Evolutionary conservation across 1,140 invertebrate species (phyloP).

Genomic region (Leptinotarsa defecta): DNA sequence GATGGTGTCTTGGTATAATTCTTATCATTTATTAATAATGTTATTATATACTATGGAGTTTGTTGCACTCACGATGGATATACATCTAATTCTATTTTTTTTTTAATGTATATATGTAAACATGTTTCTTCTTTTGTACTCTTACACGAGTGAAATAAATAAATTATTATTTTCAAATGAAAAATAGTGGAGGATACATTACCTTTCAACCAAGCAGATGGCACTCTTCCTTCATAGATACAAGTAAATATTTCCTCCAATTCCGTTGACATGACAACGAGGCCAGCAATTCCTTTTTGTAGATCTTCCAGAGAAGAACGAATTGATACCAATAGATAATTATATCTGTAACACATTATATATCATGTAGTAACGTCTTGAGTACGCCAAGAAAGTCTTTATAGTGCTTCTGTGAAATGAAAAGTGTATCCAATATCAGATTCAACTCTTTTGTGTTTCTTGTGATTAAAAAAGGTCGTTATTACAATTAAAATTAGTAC

Average conservation of each 20-base stretch:
- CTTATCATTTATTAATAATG: too few relatives aligned
- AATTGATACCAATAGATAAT: conserved; percentile 63
- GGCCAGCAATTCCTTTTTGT: conserved; percentile 77
- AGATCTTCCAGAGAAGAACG: conserved; percentile 66
- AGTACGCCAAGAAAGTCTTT: too few relatives aligned
- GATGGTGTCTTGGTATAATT: too few relatives aligned
- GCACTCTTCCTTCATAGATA: conserved; percentile 79
- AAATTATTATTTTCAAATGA: neutral
- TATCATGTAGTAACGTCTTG: neutral
- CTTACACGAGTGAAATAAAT: too few relatives aligned
- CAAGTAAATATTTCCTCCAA: conserved; percentile 80
- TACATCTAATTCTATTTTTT: neutral
- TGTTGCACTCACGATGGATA: too few relatives aligned
- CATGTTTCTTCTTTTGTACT: neutral
- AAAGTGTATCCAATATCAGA: too few relatives aligned
- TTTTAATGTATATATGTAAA: neutral
- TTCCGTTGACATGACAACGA: conserved; percentile 82
- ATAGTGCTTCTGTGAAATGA: too few relatives aligned
- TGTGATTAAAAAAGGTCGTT: too few relatives aligned
- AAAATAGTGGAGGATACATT: conserved; percentile 19
- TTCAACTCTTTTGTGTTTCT: too few relatives aligned
- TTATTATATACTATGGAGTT: too few relatives aligned
- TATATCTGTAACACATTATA: conserved; percentile 59
- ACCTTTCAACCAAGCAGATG: conserved; percentile 76
- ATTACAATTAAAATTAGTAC: conserved; percentile 44